Evolutionary conservation across 2,113 vertebrate genomes (phyloP).

Genomic region (human): GRCh38 chr12:68903501-68904000

Average conservation of each 20-base stretch:
- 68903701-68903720: background rate
- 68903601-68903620: background rate
- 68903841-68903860: too few relatives aligned
- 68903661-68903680: slow-evolving; percentile 8
- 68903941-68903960: too few relatives aligned
- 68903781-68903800: background rate
- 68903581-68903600: background rate
- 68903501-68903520: background rate
- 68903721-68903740: background rate
- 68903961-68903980: too few relatives aligned
- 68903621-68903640: slow-evolving; percentile 22
- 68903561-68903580: background rate
- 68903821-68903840: too few relatives aligned
- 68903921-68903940: too few relatives aligned
- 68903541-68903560: background rate
- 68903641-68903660: slow-evolving; percentile 27
- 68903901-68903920: too few relatives aligned
- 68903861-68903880: too few relatives aligned
- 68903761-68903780: background rate
- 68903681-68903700: background rate
- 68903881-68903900: too few relatives aligned
- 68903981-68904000: too few relatives aligned
- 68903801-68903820: too few relatives aligned
- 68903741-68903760: background rate
- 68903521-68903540: background rate